Percentiles rank a stretch among this genome's conserved stretches.
These are phyloP conservation scores for Psilopsiagon aurifrons DNA, from an alignment of 2,113 vertebrate genomes.

Conservation along the genomic window DNA sequence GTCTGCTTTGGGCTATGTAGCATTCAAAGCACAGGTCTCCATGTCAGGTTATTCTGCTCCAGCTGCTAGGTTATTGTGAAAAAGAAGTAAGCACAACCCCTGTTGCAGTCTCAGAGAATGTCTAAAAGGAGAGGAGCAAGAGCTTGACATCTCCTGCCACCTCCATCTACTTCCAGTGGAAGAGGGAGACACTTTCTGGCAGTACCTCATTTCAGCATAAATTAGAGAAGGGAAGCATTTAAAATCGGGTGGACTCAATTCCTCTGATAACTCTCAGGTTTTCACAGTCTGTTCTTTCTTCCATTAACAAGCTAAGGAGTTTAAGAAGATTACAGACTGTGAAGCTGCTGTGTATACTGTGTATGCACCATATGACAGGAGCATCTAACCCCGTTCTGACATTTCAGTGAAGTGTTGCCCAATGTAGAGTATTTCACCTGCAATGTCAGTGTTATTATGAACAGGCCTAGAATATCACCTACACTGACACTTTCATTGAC, in stretches of 20 bases:
- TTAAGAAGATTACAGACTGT: background rate
- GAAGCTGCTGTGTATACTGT: background rate
- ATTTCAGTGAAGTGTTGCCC: background rate
- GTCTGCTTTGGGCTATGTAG: background rate
- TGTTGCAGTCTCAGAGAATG: background rate
- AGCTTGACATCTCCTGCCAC: background rate
- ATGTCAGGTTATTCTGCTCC: background rate
- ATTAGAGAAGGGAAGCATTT: background rate
- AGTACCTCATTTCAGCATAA: background rate
- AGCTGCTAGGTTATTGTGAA: background rate
- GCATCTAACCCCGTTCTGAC: background rate
- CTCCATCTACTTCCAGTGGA: background rate
- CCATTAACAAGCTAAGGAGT: background rate
- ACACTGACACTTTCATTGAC: background rate
- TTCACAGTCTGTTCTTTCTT: background rate
- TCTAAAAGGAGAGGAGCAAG: background rate
- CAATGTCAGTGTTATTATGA: background rate
- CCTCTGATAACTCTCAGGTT: background rate
- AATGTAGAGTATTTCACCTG: background rate
- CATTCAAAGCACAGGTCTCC: background rate
- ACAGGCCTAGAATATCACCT: background rate
- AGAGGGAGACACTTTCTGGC: background rate
- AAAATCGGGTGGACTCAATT: background rate
- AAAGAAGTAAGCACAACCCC: background rate
- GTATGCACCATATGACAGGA: rapidly evolving